Evolutionary conservation across 2,113 vertebrate species (phyloP).

Genomic region (Hiodon tergisus): DNA sequence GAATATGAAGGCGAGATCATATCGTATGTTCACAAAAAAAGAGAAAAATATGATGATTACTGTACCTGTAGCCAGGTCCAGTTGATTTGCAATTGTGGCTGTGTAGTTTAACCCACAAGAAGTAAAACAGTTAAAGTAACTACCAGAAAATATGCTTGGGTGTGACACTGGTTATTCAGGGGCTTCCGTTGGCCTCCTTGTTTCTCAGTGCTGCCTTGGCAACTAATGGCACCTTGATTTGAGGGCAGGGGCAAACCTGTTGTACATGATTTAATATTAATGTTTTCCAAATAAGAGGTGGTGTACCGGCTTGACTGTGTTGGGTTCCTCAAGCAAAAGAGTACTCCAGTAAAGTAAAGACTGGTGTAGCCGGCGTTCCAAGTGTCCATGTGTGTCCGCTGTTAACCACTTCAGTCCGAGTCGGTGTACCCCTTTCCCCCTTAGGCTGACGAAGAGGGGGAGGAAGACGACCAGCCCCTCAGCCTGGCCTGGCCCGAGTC

Average conservation of each 20-base stretch:
- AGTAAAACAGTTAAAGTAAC: too few species aligned
- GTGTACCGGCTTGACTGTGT: not conserved
- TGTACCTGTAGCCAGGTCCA: too few species aligned
- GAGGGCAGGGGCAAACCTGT: not conserved
- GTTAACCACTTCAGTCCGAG: not conserved
- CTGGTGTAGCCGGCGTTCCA: not conserved
- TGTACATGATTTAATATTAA: not conserved
- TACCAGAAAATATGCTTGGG: too few species aligned
- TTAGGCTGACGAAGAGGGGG: conserved; percentile 51
- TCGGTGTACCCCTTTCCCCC: not conserved
- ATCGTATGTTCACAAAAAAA: too few species aligned
- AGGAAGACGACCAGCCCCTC: conserved; percentile 75
- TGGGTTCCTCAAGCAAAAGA: not conserved
- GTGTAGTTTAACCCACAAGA: too few species aligned
- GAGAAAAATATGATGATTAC: too few species aligned
- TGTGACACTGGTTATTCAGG: too few species aligned
- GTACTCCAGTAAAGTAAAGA: not conserved
- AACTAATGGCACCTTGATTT: not conserved
- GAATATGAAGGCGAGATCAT: too few species aligned
- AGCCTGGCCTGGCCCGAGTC: conserved; percentile 82
- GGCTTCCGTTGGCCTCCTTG: too few species aligned
- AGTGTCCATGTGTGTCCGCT: not conserved
- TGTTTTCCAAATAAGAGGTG: not conserved
- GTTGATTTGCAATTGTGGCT: too few species aligned
- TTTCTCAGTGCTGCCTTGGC: not conserved